Percentiles rank a stretch among this genome's conserved stretches.
phyloP scores from a whole-genome alignment of 2,113 vertebrate genomes.

The Hippolais icterina region DNA sequence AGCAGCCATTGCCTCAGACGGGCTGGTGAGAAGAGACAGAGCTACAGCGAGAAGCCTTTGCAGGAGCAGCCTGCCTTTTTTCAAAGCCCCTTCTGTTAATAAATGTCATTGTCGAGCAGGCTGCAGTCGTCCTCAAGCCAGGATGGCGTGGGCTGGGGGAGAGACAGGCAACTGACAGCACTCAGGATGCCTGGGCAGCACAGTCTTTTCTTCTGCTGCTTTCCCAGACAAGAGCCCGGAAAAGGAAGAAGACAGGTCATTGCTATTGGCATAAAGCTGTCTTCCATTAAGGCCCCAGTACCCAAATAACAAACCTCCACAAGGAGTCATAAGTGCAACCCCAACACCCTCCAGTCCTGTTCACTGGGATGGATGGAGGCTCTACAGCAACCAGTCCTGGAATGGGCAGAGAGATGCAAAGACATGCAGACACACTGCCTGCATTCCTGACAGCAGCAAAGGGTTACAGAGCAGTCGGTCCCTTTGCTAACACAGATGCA shows the following conservation, averaged over 20 bases:
- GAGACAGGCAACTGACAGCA: neutral
- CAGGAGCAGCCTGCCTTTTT: slow-evolving; percentile 53
- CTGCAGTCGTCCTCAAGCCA: neutral
- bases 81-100: slow-evolving; percentile 64
- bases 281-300: neutral
- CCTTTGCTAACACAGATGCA: neutral
- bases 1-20: slow-evolving; percentile 66
- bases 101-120: slow-evolving; percentile 39
- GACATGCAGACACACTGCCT: neutral
- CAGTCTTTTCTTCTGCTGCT: neutral
- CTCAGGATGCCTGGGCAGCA: neutral
- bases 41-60: slow-evolving; percentile 2
- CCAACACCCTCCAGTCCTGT: neutral
- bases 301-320: neutral
- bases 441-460: neutral
- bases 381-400: neutral
- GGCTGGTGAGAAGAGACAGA: slow-evolving; percentile 36
- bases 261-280: neutral
- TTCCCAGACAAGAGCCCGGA: neutral
- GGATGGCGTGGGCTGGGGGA: neutral
- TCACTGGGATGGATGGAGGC: neutral
- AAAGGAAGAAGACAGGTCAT: neutral
- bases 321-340: neutral
- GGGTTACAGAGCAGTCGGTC: neutral
- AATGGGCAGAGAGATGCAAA: neutral